Evolutionary conservation across 2,888 invertebrate genomes (phyloP).

Genomic region (Stratiomys singularior): DNA sequence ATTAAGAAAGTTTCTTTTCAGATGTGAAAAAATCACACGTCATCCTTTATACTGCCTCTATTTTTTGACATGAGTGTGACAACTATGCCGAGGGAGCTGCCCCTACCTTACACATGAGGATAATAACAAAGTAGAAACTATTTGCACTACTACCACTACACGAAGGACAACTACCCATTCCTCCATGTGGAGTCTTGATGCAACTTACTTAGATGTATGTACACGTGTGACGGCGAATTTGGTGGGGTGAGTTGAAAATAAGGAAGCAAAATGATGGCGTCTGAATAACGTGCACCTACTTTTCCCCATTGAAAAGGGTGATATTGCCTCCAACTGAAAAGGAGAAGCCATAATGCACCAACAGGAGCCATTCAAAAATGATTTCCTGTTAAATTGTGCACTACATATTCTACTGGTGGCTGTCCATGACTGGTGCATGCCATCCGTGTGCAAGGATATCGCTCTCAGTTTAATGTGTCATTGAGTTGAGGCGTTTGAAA

Average conservation of each 20-base stretch:
- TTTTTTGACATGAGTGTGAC: too few species aligned
- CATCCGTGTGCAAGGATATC: conserved; percentile 24
- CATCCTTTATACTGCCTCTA: too few species aligned
- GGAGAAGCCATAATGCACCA: background rate
- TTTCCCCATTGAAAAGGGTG: background rate
- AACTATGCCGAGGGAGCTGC: conserved; percentile 5
- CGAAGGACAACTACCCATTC: background rate
- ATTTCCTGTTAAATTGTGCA: conserved; percentile 27
- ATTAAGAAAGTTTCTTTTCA: too few species aligned
- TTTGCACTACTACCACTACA: background rate
- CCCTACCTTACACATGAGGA: background rate
- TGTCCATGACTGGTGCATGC: conserved; percentile 15
- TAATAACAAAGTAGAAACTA: background rate
- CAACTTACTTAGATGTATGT: background rate
- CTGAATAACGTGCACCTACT: background rate
- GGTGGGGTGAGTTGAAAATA: background rate
- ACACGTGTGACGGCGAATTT: background rate
- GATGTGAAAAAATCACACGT: too few species aligned
- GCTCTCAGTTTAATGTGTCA: conserved; percentile 41
- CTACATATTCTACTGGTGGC: conserved; percentile 23
- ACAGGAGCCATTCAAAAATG: conserved; percentile 15
- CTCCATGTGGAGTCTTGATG: background rate
- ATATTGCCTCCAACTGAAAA: background rate
- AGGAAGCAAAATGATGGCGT: background rate
- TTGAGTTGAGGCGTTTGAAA: conserved; percentile 33